A percentile compares a stretch with the other conserved stretches of the same genome.
phyloP scores from a whole-genome alignment of 2,797 vertebrate species.

The Schizopygopsis pylzovi region DNA sequence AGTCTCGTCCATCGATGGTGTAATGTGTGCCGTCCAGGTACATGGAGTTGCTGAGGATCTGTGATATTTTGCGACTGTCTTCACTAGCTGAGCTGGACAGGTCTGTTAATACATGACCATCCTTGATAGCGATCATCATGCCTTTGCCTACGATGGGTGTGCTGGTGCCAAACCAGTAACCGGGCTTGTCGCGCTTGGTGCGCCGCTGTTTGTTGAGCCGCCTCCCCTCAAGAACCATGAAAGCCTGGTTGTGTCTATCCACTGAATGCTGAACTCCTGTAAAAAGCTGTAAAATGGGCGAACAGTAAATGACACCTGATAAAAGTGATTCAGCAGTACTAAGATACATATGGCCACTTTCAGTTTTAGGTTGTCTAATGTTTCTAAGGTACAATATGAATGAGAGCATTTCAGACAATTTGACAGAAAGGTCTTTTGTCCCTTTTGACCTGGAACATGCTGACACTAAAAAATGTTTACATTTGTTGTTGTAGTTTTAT shows the following conservation, averaged over 20 bases:
- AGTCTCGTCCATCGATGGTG: slow-evolving; percentile 86
- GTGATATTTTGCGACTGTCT: slow-evolving; percentile 86
- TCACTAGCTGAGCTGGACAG: slow-evolving; percentile 83
- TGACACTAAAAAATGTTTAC: neutral
- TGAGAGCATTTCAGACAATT: neutral
- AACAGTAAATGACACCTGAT: slow-evolving; percentile 3
- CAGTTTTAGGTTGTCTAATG: neutral
- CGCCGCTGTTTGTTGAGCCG: slow-evolving; percentile 83
- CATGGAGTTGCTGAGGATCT: slow-evolving; percentile 84
- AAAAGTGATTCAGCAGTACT: neutral
- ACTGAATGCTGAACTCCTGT: slow-evolving; percentile 88
- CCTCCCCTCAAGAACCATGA: slow-evolving; percentile 87
- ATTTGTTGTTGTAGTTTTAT: neutral
- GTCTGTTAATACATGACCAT: slow-evolving; percentile 83
- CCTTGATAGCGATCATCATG: slow-evolving; percentile 87
- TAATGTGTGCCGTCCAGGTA: slow-evolving; percentile 89
- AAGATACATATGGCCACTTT: neutral
- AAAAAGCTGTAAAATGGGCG: slow-evolving; percentile 74
- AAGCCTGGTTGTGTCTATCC: slow-evolving; percentile 88
- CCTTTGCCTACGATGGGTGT: slow-evolving; percentile 87
- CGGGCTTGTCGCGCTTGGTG: slow-evolving; percentile 81
- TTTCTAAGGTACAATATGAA: neutral
- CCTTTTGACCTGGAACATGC: neutral
- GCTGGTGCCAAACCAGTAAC: slow-evolving; percentile 87
- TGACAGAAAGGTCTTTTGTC: neutral